These are phyloP conservation scores for Chloropsis cyanopogon DNA, from an alignment of 2,113 vertebrate species.

Conservation along the genomic window DNA sequence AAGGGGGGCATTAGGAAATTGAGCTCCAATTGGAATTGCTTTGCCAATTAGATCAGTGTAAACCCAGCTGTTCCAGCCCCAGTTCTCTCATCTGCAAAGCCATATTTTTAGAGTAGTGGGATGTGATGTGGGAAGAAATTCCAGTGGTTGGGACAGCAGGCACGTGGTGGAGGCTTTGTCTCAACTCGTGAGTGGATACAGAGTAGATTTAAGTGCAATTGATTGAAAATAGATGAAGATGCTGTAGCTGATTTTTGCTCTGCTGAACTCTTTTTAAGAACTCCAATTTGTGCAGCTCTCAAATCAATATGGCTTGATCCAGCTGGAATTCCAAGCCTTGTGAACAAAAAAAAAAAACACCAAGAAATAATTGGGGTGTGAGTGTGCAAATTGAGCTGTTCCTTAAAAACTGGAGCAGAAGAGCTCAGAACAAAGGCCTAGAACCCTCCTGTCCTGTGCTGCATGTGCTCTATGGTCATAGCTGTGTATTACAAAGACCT, in stretches of 20 bases:
- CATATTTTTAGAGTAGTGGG: constrained; percentile 58
- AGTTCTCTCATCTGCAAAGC: constrained; percentile 33
- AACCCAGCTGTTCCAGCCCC: not conserved
- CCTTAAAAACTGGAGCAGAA: constrained; percentile 61
- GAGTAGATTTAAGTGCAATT: constrained; percentile 83
- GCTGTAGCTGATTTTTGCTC: constrained; percentile 63
- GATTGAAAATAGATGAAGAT: constrained; percentile 69
- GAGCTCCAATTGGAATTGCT: not conserved
- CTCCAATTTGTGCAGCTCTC: constrained; percentile 60
- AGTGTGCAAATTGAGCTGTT: constrained; percentile 53
- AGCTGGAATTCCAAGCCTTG: not conserved
- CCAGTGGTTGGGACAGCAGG: not conserved
- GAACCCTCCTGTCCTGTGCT: constrained; percentile 42
- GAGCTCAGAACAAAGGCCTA: constrained; percentile 20
- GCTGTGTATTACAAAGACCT: constrained; percentile 75
- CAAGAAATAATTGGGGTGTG: not conserved
- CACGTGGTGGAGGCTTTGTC: not conserved
- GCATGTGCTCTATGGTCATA: constrained; percentile 61
- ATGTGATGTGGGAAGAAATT: not conserved
- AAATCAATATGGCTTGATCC: not conserved
- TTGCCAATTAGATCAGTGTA: not conserved
- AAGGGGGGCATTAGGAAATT: not conserved
- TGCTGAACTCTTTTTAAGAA: constrained; percentile 83
- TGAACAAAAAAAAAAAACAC: not conserved
- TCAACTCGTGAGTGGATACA: not conserved